These are phyloP conservation scores for Elephas maximus DNA, from an alignment of 2,113 vertebrate genomes.

Conservation along the genomic window DNA sequence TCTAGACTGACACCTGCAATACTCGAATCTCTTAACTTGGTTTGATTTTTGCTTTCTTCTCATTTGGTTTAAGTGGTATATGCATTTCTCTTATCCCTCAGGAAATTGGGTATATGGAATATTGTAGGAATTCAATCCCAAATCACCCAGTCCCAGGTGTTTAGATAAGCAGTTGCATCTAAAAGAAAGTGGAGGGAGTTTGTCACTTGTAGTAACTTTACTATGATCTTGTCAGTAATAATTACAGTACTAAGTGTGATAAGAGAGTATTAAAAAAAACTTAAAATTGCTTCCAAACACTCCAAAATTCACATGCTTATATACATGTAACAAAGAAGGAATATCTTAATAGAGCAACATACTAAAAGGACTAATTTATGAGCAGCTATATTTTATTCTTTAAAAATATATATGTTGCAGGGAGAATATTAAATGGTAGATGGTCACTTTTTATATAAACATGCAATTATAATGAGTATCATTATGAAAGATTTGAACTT, in stretches of 20 bases:
- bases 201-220: background rate
- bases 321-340: background rate
- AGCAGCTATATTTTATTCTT: background rate
- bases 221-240: background rate
- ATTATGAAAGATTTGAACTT: background rate
- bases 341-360: background rate
- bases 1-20: background rate
- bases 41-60: constrained; percentile 54
- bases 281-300: background rate
- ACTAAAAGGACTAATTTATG: background rate
- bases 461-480: background rate
- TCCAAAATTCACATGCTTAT: background rate
- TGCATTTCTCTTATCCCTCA: background rate
- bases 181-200: background rate
- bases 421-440: background rate
- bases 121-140: background rate
- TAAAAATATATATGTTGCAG: background rate
- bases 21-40: background rate
- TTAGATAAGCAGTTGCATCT: background rate
- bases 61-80: background rate
- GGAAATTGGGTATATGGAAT: background rate
- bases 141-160: background rate
- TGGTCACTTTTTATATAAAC: background rate
- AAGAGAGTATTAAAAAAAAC: background rate
- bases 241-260: background rate